These are phyloP conservation scores for Steinernema hermaphroditum DNA, from an alignment of 2,888 invertebrate genomes.

Conservation along the genomic window DNA sequence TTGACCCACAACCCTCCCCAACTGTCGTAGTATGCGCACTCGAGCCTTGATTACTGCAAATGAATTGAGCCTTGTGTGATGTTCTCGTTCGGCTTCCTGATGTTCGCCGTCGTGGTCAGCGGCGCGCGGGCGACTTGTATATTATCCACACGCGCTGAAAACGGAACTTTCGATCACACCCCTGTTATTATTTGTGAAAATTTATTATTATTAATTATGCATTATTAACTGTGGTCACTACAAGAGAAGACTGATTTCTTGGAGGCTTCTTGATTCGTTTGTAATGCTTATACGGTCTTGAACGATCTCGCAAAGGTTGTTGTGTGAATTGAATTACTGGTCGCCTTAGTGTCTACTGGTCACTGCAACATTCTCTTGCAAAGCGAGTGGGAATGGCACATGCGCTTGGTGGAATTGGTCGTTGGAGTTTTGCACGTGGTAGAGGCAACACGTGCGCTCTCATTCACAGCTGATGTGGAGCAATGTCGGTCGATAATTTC, in stretches of 20 bases:
- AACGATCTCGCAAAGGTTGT: constrained; percentile 18
- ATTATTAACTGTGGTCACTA: constrained; percentile 5
- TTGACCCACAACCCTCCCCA: not conserved
- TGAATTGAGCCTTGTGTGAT: not conserved
- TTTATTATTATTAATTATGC: constrained; percentile 18
- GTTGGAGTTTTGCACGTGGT: too few species aligned
- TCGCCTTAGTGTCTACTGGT: not conserved
- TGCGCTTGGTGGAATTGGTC: too few species aligned
- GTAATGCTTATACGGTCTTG: not conserved
- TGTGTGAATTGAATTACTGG: constrained; percentile 9
- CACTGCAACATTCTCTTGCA: too few species aligned
- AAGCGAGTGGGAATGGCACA: too few species aligned
- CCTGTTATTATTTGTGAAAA: constrained; percentile 11
- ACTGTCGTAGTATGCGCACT: not conserved
- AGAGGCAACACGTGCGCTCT: too few species aligned
- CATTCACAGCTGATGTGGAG: too few species aligned
- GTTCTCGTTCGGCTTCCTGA: not conserved
- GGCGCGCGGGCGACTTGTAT: too few species aligned
- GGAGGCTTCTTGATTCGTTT: not conserved
- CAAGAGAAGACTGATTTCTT: not conserved
- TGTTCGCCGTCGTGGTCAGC: not conserved
- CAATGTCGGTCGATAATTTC: too few species aligned
- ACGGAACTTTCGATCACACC: not conserved
- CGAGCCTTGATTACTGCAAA: not conserved
- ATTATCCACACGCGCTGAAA: not conserved